Evolutionary conservation across 35 echinoderm and acorn worm species (phyloP), one percentile per base, ranked within the genome.

Genomic region (Chiridota heheva): DNA sequence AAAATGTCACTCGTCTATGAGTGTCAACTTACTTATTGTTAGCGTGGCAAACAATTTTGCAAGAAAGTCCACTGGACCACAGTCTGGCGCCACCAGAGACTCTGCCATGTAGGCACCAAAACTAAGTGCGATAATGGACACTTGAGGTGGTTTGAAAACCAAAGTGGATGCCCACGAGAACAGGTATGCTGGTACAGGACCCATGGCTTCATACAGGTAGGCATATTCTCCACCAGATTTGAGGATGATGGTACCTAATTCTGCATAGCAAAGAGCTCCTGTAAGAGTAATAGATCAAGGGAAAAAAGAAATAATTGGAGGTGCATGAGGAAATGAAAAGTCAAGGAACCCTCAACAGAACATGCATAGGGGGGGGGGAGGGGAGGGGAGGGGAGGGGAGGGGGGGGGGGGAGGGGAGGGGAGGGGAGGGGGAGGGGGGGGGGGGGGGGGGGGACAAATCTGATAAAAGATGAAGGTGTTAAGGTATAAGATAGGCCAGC

Each of bases 221-320:
- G 85, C 84, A 44, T 98, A 91, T 49, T 98, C 95, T 0, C 60
- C 95, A 13, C 95, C 95, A 7, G 95, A 98, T 58, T 98, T 98
- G 22, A 71, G 79, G 37, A 98, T 89, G 22, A 98, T 47, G 7
- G 95, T 98, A 4, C 95, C 95, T 10, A 98, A 81, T 58, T 98
- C 95, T 17, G 95, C 95, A 48, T 91, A 98, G 33, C 84, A 92
- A 6, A 98, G 76, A 12, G 95, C 89, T 73, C 95, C 95, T 98
- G 63, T 33, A n/a, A n/a, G n/a, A n/a, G n/a, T n/a, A n/a, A n/a
- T n/a, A n/a, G n/a, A n/a, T n/a, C n/a, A n/a, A n/a, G n/a, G n/a
- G n/a, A n/a, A n/a, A n/a, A n/a, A n/a, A n/a, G n/a, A n/a, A n/a
- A n/a, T n/a, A n/a, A n/a, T n/a, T n/a, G n/a, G n/a, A n/a, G n/a